Evolutionary conservation across 1,140 invertebrate genomes (phyloP).

Genomic region (Littorina saxatilis): DNA sequence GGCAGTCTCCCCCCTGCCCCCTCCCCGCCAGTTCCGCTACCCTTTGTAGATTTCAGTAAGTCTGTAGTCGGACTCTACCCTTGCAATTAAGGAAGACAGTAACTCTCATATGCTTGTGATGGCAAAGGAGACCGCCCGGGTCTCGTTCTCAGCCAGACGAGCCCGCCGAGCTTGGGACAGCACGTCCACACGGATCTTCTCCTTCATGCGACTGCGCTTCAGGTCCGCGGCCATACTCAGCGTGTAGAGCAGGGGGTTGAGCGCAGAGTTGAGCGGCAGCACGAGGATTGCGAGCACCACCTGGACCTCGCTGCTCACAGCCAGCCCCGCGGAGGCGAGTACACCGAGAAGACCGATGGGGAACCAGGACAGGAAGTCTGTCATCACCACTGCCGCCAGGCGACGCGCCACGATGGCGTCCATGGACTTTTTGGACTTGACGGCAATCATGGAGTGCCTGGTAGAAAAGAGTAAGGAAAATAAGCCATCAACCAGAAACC

Average conservation of each 20-base stretch:
- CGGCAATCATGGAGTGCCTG: conserved; percentile 13
- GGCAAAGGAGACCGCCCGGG: not conserved
- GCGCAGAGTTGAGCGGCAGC: not conserved
- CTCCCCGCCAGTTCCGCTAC: no score
- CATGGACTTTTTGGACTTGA: conserved; percentile 17
- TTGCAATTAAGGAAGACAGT: no score
- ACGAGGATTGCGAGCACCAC: not conserved
- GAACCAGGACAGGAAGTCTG: conserved; percentile 25
- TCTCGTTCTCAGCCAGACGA: not conserved
- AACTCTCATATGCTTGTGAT: no score
- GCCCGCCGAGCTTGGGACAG: not conserved
- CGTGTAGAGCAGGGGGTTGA: conserved; percentile 16
- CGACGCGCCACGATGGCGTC: conserved; percentile 3
- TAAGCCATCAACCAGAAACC: no score
- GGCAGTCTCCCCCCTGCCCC: no score
- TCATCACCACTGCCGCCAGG: not conserved
- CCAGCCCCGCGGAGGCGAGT: not conserved
- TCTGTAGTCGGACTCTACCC: no score
- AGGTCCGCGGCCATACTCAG: not conserved
- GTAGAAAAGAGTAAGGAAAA: no score
- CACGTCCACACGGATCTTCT: conserved; percentile 1
- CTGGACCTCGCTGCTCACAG: not conserved
- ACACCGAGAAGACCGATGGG: not conserved
- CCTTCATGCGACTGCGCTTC: not conserved
- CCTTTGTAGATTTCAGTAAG: no score